Percentiles rank a stretch among this genome's conserved stretches.
Evolutionary conservation across 1,140 invertebrate genomes (phyloP).

Genomic region (Tetragnatha versicolor): DNA sequence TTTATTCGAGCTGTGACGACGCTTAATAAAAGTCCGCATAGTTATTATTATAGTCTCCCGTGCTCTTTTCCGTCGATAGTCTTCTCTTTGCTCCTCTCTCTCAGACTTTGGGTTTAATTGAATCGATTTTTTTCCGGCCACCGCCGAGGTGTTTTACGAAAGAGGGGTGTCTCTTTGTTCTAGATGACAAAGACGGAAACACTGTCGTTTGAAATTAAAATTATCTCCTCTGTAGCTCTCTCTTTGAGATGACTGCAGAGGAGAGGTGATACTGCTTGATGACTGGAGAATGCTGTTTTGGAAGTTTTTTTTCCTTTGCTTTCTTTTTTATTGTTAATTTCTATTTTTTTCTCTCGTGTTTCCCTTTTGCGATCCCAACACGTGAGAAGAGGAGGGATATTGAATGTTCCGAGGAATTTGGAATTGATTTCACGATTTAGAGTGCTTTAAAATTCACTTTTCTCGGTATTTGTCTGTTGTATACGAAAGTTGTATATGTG

Average conservation of each 20-base stretch:
- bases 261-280: conserved; percentile 12
- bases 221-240: conserved; percentile 5
- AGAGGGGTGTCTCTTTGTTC: conserved; percentile 10
- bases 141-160: not conserved
- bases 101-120: conserved; percentile 49
- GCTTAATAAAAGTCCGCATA: conserved; percentile 51
- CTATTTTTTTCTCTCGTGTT: not conserved
- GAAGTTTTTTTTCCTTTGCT: not conserved
- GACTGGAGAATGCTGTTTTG: not conserved
- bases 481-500: too few relatives aligned
- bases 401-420: too few relatives aligned
- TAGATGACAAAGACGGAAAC: conserved; percentile 24
- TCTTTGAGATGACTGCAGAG: conserved; percentile 3
- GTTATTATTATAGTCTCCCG: conserved; percentile 36
- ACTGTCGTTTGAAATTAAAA: conserved; percentile 47
- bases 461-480: too few relatives aligned
- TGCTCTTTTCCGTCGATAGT: not conserved
- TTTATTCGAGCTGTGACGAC: conserved; percentile 17
- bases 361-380: not conserved
- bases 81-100: conserved; percentile 12
- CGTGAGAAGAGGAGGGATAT: too few relatives aligned
- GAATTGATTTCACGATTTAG: too few relatives aligned
- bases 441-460: too few relatives aligned
- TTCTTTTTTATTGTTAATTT: not conserved
- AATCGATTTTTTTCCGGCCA: conserved; percentile 35